Base-by-base conservation (phyloP, 2,888 invertebrate species). In the Tachystola acroxantha region DNA sequence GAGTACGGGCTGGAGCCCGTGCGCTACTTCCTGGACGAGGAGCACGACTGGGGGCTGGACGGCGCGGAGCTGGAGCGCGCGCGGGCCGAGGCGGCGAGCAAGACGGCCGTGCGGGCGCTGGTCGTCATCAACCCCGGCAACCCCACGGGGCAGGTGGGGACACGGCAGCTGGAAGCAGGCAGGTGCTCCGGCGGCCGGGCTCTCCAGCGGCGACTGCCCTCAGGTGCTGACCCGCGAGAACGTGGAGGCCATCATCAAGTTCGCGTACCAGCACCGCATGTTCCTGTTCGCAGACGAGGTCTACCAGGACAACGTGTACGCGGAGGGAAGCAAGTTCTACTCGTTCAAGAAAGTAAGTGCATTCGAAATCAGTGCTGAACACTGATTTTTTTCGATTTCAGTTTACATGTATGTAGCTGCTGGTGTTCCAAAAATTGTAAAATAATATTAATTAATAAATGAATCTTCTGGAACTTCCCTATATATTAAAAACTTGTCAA, bases 61-160 rank as follows among this genome's bases (percentile, higher is more conserved):
- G 77, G 91, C 6, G 53, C 76, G 0, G 97, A 97, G 74, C 70
- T 98, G 42, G 89, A 96, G 63, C 86, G 96, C 36, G 67, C 96
- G 0, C 71, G 92, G 14, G 73, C 80, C 1, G 94, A 93, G 55
- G n/a, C 16, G 3, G 89, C 92, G 0, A 88, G 86, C 45, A 84
- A 88, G 39, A 62, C 53, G 0, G 91, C 16, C 37, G 95, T 96
- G 0, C 89, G 95, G 36, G 96, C 93, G 0, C 81, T 98, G 34
- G 95, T 94, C n/a, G 90, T 98, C 27, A 98, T 98, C 53, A 98
- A 98, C 81, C 98, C 98, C 0, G 98, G 97, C 36, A 98, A 98
- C 80, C 97, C 97, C 3, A 98, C 97, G 20, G 97, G 96, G 2
- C 92, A 92, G 69, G 61, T 60, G n/a, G 7, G 5, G n/a, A n/a